Evolutionary conservation across 2,888 invertebrate genomes (phyloP).

Genomic region (Allygus modestus): DNA sequence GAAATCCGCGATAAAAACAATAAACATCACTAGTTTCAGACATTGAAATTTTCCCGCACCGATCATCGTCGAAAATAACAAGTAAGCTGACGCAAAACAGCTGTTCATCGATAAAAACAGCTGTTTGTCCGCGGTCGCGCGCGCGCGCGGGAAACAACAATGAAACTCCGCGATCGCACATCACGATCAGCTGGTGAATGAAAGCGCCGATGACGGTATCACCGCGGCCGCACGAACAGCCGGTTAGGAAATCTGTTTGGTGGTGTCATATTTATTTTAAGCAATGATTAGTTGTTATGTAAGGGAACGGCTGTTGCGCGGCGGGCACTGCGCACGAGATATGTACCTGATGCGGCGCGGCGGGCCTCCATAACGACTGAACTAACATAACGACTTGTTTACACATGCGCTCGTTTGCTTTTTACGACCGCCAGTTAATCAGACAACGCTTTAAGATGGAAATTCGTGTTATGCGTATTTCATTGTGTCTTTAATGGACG

Average conservation of each 20-base stretch:
- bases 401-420: not conserved
- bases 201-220: constrained; percentile 29
- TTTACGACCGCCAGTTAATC: not conserved
- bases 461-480: not conserved
- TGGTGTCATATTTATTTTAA: constrained; percentile 55
- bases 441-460: not conserved
- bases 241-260: constrained; percentile 42
- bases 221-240: constrained; percentile 11
- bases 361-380: too few relatives aligned
- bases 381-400: constrained; percentile 14
- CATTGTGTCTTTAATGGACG: not conserved
- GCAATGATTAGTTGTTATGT: constrained; percentile 53
- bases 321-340: not conserved
- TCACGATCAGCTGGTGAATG: constrained; percentile 41
- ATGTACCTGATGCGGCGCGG: not conserved
- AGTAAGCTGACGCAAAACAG: constrained; percentile 20
- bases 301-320: constrained; percentile 27
- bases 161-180: not conserved
- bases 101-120: constrained; percentile 20
- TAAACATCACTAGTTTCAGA: too few relatives aligned
- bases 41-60: constrained; percentile 13
- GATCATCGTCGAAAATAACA: constrained; percentile 20
- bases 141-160: constrained; percentile 26
- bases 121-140: constrained; percentile 18
- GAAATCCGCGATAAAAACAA: too few relatives aligned